Evolutionary conservation across 2,888 invertebrate genomes (phyloP).

Genomic region (Nysson spinosus): DNA sequence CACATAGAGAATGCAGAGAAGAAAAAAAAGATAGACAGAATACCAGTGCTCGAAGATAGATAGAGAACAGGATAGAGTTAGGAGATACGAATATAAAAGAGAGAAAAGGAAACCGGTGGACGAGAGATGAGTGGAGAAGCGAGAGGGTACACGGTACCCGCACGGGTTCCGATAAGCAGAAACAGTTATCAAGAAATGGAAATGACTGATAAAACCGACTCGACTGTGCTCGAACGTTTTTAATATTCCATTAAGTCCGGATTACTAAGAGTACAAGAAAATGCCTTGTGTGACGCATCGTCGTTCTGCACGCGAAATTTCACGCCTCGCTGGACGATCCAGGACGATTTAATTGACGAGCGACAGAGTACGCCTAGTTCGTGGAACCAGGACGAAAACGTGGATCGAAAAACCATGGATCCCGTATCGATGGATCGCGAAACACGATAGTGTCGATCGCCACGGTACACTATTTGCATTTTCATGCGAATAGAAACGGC

Average conservation of each 20-base stretch:
- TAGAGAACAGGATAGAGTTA: constrained; percentile 40
- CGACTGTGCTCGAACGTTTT: constrained; percentile 65
- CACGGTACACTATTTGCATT: constrained; percentile 21
- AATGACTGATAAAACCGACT: constrained; percentile 78
- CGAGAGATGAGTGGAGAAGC: constrained; percentile 73
- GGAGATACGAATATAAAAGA: constrained; percentile 54
- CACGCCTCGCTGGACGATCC: constrained; percentile 25
- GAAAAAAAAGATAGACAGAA: constrained; percentile 77
- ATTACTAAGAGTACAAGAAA: constrained; percentile 46
- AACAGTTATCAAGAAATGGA: constrained; percentile 79
- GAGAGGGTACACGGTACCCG: constrained; percentile 33
- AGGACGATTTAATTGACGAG: constrained; percentile 38
- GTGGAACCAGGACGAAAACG: constrained; percentile 1
- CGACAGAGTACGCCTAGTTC: not conserved
- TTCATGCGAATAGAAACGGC: constrained; percentile 2
- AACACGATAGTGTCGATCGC: constrained; percentile 3
- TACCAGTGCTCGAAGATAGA: constrained; percentile 43
- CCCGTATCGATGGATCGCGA: constrained; percentile 4
- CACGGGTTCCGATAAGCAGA: constrained; percentile 75
- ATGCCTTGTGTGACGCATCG: constrained; percentile 51
- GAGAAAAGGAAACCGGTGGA: constrained; percentile 75
- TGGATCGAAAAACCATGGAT: not conserved
- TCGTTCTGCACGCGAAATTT: constrained; percentile 44
- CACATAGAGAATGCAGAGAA: constrained; percentile 54
- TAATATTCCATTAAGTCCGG: constrained; percentile 68